Base-by-base conservation (phyloP, 1,140 invertebrate genomes). In the Drosophila tristis region DNA sequence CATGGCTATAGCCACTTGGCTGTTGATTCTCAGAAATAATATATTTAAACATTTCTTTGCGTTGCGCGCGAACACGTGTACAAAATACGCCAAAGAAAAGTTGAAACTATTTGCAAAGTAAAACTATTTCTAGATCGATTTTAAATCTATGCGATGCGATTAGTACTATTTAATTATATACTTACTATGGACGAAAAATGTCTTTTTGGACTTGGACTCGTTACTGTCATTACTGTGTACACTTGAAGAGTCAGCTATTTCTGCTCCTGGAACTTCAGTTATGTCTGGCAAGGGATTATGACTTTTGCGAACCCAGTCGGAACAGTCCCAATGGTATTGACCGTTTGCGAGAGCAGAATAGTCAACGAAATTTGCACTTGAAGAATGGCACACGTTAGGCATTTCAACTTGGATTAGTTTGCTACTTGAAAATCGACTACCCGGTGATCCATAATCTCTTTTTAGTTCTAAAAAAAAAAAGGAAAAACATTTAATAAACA, bases 281-380 rank as follows among this genome's bases (percentile, higher is more conserved):
- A 98, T 98, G 92, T 98, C 97, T 54, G 97, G 96, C 78, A 98
- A 93, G 65, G 96, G 96, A 91, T 96, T 95, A 93, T 97, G 96
- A 92, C 95, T 95, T 80, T 95, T 95, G 61, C 96, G 94, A 73
- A 97, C 96, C 97, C 97, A 98, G 94, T 98, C 98, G 74, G 97
- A 98, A 92, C 97, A 98, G 93, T 98, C 98, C 98, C 97, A 98
- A 93, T 98, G 97, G 93, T 98, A 98, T 92, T 96, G 96, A 95
- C 92, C 92, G 93, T 93, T 84, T 71, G 92, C 92, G 26, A 85
- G 61, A 23, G 90, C 54, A 42, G 85, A 76, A 53, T 79, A 71
- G 57, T 90, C 80, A 51, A 74, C 62, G 51, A 77, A 85, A 67
- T 73, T 79, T 47, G 74, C 64, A 63, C 48, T 82, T 25, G 82